phyloP scores from a whole-genome alignment of 1,140 invertebrate species.

The Halotydeus destructor region DNA sequence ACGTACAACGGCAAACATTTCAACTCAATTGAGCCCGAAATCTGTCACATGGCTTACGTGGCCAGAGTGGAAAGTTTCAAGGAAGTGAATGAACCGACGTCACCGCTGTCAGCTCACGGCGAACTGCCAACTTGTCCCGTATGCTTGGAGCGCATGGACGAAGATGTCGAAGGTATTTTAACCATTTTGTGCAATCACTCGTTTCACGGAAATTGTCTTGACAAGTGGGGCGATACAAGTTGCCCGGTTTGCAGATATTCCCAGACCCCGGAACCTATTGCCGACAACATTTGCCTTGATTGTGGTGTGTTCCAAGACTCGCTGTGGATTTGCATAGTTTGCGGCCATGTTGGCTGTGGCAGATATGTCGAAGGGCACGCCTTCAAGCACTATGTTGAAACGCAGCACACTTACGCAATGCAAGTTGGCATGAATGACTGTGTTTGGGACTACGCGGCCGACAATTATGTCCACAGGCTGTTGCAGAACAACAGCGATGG shows the following conservation, averaged over 20 bases:
- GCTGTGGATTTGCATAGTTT: constrained; percentile 96
- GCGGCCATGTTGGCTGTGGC: constrained; percentile 93
- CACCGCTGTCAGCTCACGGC: constrained; percentile 44
- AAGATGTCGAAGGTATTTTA: constrained; percentile 86
- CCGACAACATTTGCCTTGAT: constrained; percentile 58
- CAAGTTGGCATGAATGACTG: constrained; percentile 67
- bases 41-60: constrained; percentile 88
- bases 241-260: constrained; percentile 53
- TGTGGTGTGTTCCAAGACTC: constrained; percentile 36
- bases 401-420: constrained; percentile 90
- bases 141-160: constrained; percentile 81
- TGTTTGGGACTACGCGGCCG: constrained; percentile 95
- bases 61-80: constrained; percentile 60
- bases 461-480: constrained; percentile 91
- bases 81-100: constrained; percentile 33
- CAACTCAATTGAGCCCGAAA: constrained; percentile 72
- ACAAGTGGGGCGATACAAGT: constrained; percentile 54
- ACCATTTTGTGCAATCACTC: constrained; percentile 97
- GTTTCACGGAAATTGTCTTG: constrained; percentile 81
- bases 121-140: constrained; percentile 96
- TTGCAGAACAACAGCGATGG: constrained; percentile 93
- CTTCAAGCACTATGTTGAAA: constrained; percentile 67
- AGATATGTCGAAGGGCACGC: constrained; percentile 50
- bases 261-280: constrained; percentile 73
- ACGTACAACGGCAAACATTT: constrained; percentile 78